Conservation (phyloP, 2,797 vertebrate species). For the Microcaecilia unicolor region DNA sequence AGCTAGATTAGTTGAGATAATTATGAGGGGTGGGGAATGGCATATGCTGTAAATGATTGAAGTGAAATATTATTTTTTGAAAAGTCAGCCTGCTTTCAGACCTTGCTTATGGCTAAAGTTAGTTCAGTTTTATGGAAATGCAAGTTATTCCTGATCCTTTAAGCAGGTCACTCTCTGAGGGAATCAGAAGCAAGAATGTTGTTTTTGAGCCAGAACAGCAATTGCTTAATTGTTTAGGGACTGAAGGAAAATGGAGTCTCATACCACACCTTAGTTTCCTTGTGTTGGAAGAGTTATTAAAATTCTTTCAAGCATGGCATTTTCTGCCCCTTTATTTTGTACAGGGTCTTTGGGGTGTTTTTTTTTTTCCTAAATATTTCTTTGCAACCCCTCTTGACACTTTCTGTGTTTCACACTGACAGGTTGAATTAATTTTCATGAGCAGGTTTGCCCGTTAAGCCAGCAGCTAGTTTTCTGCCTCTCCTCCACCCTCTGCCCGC, state of each 20-base stretch:
- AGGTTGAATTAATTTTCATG: conserved; percentile 42
- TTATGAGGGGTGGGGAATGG: no score
- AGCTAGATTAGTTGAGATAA: no score
- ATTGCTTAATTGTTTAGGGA: background rate
- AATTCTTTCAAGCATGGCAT: conserved; percentile 14
- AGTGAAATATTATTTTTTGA: background rate
- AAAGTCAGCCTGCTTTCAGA: background rate
- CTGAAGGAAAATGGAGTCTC: background rate
- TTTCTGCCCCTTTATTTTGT: conserved; percentile 3
- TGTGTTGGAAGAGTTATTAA: background rate
- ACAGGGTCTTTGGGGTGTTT: no score
- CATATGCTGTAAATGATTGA: no score
- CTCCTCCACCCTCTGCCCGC: conserved; percentile 1
- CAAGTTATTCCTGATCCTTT: background rate
- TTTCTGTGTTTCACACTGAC: conserved; percentile 36
- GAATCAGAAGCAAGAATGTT: background rate
- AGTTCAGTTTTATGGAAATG: background rate
- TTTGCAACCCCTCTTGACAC: conserved; percentile 24
- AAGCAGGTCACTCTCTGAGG: background rate
- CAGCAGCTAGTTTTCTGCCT: conserved; percentile 5
- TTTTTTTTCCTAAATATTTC: conserved; percentile 11
- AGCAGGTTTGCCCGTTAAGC: conserved; percentile 23
- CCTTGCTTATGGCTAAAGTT: background rate
- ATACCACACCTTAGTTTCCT: conserved; percentile 8
- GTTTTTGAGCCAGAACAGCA: background rate